Conservation (phyloP, 2,888 invertebrate genomes). For the Hyppa rectilinea region DNA sequence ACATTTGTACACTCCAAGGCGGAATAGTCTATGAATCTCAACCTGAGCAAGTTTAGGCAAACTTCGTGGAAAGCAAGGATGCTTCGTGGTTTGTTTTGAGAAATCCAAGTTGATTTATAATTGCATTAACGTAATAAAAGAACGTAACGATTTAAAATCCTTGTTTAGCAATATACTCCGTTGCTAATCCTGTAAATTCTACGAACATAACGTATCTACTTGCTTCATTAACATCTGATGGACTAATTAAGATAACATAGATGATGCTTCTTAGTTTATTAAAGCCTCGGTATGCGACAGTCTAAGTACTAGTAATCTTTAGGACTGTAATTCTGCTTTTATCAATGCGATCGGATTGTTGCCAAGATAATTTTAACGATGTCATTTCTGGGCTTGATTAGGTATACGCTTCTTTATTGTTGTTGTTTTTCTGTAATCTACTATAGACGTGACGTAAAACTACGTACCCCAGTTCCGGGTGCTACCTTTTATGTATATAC, state of each 20-base stretch:
- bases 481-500: not conserved
- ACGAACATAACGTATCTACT: not conserved
- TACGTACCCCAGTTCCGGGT: not conserved
- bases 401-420: not conserved
- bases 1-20: too few relatives aligned
- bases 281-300: constrained; percentile 7
- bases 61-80: too few relatives aligned
- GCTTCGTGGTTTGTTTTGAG: too few relatives aligned
- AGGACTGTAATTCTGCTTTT: constrained; percentile 8
- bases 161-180: not conserved
- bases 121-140: not conserved
- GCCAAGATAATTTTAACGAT: constrained; percentile 37
- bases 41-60: too few relatives aligned
- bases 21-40: too few relatives aligned
- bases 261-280: constrained; percentile 27
- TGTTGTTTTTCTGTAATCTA: constrained; percentile 2
- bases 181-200: constrained; percentile 5
- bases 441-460: too few relatives aligned
- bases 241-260: constrained; percentile 40
- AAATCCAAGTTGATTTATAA: too few relatives aligned
- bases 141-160: too few relatives aligned
- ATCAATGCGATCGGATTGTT: constrained; percentile 37
- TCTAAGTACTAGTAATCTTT: constrained; percentile 21
- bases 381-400: constrained; percentile 21
- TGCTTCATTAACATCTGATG: constrained; percentile 22